These are phyloP conservation scores for Mesitornis unicolor DNA, from an alignment of 2,113 vertebrate species.

Conservation along the genomic window DNA sequence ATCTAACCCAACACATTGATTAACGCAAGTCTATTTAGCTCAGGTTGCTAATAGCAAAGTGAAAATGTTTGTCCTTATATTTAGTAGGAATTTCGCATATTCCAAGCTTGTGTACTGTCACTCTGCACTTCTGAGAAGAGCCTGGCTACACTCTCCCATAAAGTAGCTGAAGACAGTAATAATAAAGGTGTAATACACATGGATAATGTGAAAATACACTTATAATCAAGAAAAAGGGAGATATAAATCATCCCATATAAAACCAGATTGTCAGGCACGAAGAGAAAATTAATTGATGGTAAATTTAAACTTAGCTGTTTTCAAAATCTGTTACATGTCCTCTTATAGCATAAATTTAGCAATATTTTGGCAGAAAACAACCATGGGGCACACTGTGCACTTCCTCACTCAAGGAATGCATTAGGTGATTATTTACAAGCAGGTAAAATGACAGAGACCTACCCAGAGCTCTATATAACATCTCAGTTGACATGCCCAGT, in stretches of 20 bases:
- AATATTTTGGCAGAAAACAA: neutral
- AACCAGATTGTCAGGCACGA: neutral
- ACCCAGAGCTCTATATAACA: neutral
- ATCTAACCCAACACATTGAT: neutral
- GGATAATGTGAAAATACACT: neutral
- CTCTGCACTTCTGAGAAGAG: too few species aligned
- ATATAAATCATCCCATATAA: accelerated
- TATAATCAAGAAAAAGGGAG: neutral
- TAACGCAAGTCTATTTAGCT: neutral
- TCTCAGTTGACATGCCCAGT: neutral
- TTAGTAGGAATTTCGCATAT: neutral
- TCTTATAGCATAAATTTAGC: neutral
- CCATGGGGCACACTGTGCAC: neutral
- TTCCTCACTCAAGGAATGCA: neutral
- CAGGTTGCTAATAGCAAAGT: too few species aligned
- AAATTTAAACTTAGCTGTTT: neutral
- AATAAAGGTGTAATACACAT: accelerated
- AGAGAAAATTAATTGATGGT: neutral
- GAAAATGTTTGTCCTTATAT: neutral
- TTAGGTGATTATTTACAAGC: constrained; percentile 7
- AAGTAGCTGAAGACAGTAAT: neutral
- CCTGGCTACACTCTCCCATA: neutral
- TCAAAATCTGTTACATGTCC: neutral
- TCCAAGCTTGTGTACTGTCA: neutral
- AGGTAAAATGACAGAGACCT: neutral